These are phyloP conservation scores for Mythimna loreyi DNA, from an alignment of 2,888 invertebrate genomes.

Conservation along the genomic window DNA sequence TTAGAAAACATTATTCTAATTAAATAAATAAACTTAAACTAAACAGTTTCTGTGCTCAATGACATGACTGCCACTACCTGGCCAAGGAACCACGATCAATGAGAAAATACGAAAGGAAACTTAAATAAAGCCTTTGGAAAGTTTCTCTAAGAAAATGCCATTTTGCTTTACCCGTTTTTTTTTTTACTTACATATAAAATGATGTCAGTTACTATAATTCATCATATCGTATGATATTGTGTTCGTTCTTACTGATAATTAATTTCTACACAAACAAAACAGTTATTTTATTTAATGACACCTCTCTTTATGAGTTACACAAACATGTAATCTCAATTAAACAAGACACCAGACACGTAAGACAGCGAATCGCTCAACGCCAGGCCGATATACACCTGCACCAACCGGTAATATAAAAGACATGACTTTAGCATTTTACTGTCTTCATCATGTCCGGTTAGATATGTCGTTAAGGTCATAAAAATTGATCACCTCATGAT, in stretches of 20 bases:
- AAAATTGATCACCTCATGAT: too few species aligned
- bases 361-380: too few species aligned
- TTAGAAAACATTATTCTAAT: slow-evolving; percentile 5
- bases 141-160: not conserved
- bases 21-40: not conserved
- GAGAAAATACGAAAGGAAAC: not conserved
- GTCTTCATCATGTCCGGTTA: not conserved
- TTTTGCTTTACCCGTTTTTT: slow-evolving; percentile 1
- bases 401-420: not conserved
- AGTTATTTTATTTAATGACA: too few species aligned
- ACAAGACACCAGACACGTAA: too few species aligned
- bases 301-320: too few species aligned
- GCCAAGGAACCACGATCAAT: not conserved
- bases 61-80: not conserved
- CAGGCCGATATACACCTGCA: too few species aligned
- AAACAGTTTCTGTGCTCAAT: slow-evolving; percentile 8
- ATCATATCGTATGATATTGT: not conserved
- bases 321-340: too few species aligned
- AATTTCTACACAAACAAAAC: not conserved
- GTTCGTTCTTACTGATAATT: not conserved
- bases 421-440: not conserved
- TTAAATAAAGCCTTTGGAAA: not conserved
- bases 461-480: too few species aligned
- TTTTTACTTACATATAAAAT: too few species aligned
- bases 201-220: not conserved